Conservation (phyloP, 37 sponge, comb jelly and placozoan species). For the Agelas oroides region DNA sequence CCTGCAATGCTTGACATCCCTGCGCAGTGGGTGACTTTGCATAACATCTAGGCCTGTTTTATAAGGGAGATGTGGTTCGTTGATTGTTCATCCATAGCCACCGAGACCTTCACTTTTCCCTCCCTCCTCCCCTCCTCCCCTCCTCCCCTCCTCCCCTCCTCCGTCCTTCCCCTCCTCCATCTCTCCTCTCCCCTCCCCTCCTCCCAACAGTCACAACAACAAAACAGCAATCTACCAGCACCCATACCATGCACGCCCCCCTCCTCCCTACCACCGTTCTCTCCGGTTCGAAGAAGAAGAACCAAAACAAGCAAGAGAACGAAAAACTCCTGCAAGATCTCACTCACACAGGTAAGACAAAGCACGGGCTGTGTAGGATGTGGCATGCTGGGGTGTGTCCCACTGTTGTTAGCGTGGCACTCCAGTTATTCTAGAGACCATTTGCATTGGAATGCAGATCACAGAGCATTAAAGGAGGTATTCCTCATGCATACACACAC, state of each 20-base stretch:
- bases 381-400: no score
- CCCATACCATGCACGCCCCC: conserved; percentile 59
- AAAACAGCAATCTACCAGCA: conserved; percentile 85
- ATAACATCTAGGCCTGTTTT: no score
- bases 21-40: no score
- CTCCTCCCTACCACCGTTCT: conserved; percentile 60
- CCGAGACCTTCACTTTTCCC: neutral
- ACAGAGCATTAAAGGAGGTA: no score
- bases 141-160: neutral
- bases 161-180: neutral
- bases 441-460: no score
- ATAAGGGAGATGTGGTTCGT: no score
- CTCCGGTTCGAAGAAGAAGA: conserved; percentile 34
- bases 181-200: neutral
- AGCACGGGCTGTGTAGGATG: neutral
- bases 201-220: conserved; percentile 72
- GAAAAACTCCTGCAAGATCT: conserved; percentile 61
- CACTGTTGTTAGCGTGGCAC: no score
- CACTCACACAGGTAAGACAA: conserved; percentile 73
- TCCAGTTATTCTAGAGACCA: no score
- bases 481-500: no score
- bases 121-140: neutral
- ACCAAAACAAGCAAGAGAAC: neutral
- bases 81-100: no score
- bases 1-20: no score